Evolutionary conservation across 2,797 vertebrate genomes (phyloP).

Genomic region (Takifugu ocellatus): DNA sequence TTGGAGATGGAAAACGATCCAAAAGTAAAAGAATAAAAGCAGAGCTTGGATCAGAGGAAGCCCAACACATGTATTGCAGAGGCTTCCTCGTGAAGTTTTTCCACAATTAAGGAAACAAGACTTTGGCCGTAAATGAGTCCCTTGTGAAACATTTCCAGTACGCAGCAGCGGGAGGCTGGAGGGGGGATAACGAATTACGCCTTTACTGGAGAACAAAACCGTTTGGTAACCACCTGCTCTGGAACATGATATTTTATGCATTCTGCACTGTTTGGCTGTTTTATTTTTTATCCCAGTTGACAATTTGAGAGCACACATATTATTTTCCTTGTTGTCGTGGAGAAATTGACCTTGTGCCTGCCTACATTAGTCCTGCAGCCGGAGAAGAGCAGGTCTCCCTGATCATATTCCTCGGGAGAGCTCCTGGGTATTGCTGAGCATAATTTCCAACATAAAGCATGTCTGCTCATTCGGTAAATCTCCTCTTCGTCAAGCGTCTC

Average conservation of each 20-base stretch:
- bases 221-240: constrained; percentile 34
- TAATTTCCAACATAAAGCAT: constrained; percentile 18
- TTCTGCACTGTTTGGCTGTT: constrained; percentile 6
- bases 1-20: too few relatives aligned
- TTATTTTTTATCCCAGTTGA: constrained; percentile 1
- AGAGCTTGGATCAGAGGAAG: not conserved
- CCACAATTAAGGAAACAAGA: not conserved
- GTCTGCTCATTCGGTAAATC: constrained; percentile 26
- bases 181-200: constrained; percentile 8
- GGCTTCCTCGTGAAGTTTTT: not conserved
- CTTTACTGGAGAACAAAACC: constrained; percentile 15
- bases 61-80: not conserved
- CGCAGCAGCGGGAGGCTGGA: constrained; percentile 6
- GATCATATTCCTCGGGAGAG: not conserved
- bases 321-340: not conserved
- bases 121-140: constrained; percentile 24
- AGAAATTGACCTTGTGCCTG: constrained; percentile 2
- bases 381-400: constrained; percentile 2
- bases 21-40: too few relatives aligned
- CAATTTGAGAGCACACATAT: not conserved
- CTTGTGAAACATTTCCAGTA: constrained; percentile 8
- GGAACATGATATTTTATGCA: not conserved
- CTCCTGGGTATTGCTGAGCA: not conserved
- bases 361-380: not conserved
- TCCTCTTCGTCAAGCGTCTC: constrained; percentile 14